Evolutionary conservation across 2,888 invertebrate genomes (phyloP), one percentile per base, ranked within the genome.

Genomic region (Petrophora chlorosata): DNA sequence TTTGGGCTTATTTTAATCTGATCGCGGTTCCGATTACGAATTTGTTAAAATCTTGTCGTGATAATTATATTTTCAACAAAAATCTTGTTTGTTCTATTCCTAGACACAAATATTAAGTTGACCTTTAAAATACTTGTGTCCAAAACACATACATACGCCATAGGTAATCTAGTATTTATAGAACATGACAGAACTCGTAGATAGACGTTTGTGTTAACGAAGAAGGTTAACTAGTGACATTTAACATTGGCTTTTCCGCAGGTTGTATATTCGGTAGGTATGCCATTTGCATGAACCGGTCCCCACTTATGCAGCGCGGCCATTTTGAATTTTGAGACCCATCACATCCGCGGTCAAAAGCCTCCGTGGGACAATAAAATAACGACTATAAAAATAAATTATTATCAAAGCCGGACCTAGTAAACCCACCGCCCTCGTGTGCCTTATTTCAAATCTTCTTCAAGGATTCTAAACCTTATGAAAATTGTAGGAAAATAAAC

Each of bases 221-320:
- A 73, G 78, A 85, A 88, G 88, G 88, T 83, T 73, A 84, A 70
- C 88, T 76, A 88, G 86, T 87, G 88, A 76, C 82, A 87, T 89
- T 88, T 79, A 73, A 55, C 42, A 51, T 47, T 58, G 64, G 65
- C 63, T 76, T 81, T 84, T 82, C 82, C 79, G 79, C 61, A 56
- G 67, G 61, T 68, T 58, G 35, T 53, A 57, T 56, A 66, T 69
- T 69, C 70, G 49, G 61, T 68, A 53, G 59, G 55, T 59, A 63
- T 40, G 48, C 52, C 56, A 70, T 76, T 78, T 71, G 65, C 67
- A 69, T 69, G 70, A 80, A 82, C 83, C 80, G 79, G 84, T 84
- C 63, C 57, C 44, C 29, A 43, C 42, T 19, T 33, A 49, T 63
- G 52, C 38, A 49, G 32, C 23, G 43, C 58, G 36, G 59, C 65